Conservation (phyloP, 2,888 invertebrate genomes). For the Chrysotoxum bicinctum region DNA sequence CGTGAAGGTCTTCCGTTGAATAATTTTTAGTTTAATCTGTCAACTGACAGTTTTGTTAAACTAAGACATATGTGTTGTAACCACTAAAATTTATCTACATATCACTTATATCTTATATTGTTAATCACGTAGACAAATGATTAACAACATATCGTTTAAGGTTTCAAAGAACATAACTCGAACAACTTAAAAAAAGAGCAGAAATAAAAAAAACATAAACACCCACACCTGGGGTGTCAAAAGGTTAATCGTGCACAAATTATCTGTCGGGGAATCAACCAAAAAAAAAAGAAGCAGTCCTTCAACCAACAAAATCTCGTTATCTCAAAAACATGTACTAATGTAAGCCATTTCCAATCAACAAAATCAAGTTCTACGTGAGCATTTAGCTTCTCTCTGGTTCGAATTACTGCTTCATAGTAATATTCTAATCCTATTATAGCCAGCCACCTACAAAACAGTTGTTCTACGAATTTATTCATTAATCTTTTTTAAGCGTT, state of each 20-base stretch:
- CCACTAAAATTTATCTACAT: too few species aligned
- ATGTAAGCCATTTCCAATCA: slow-evolving; percentile 8
- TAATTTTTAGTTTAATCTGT: too few species aligned
- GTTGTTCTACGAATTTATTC: slow-evolving; percentile 31
- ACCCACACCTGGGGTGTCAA: slow-evolving; percentile 11
- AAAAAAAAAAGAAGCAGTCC: not conserved
- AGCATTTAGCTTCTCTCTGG: not conserved
- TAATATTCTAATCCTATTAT: slow-evolving; percentile 62
- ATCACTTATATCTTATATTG: too few species aligned
- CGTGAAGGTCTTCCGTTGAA: too few species aligned
- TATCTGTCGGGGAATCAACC: not conserved
- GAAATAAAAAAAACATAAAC: not conserved
- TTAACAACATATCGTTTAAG: too few species aligned
- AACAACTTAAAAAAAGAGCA: too few species aligned
- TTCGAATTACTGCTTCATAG: slow-evolving; percentile 5
- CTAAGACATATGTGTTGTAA: too few species aligned
- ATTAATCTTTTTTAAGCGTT: slow-evolving; percentile 53
- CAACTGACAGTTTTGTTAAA: too few species aligned
- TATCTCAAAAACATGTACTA: slow-evolving; percentile 1
- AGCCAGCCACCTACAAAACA: slow-evolving; percentile 56
- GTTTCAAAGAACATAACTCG: too few species aligned
- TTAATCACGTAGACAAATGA: too few species aligned
- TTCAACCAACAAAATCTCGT: not conserved
- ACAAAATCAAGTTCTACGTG: not conserved
- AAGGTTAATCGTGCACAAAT: slow-evolving; percentile 16